Base-by-base conservation (phyloP, 2,113 vertebrate species). In the Psophia crepitans region DNA sequence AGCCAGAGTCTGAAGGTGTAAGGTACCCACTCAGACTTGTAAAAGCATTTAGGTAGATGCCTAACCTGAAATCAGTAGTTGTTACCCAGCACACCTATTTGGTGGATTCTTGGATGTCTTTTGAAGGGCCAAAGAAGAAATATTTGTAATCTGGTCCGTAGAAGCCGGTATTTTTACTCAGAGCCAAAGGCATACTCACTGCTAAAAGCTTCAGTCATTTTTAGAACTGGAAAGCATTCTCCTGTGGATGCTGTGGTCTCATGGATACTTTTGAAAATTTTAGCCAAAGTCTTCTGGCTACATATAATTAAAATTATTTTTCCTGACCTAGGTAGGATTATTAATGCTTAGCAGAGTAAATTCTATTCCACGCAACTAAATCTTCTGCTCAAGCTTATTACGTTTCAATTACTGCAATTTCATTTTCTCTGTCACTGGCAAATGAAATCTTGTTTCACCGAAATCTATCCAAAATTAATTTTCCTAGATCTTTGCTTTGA, bases 391-490 rank as follows among this genome's bases (percentile, higher is more conserved):
- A 83, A n/a, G 37, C 49, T 93, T 90, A 85, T 70, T 51, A 83
- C 1, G 15, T 90, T 94, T 77, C 87, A 95, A 77, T 94, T 96
- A 90, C 35, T 37, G 15, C n/a, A 44, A 61, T 95, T 96, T 77
- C 30, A 87, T 91, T 89, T 82, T 44, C 39, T 78, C 21, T 86
- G 46, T 90, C 68, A 74, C 11, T 46, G 28, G 87, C 17, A 94
- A 87, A 95, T 85, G 26, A 91, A 93, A 91, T 85, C 78, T 87
- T 90, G 49, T 79, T 95, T 61, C 57, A 76, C 44, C 65, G 54
- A 85, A 87, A 76, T 93, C 91, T 88, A 95, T 93, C 26, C 41
- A 85, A 94, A 97, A 93, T 88, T 88, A 91, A 91, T 94, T 93
- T 85, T 93, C 54, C 46, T 65, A 85, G 63, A 89, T 95, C 66